These are phyloP conservation scores for Adelognathus sp. DNA, from an alignment of 2,888 invertebrate species.

Conservation along the genomic window DNA sequence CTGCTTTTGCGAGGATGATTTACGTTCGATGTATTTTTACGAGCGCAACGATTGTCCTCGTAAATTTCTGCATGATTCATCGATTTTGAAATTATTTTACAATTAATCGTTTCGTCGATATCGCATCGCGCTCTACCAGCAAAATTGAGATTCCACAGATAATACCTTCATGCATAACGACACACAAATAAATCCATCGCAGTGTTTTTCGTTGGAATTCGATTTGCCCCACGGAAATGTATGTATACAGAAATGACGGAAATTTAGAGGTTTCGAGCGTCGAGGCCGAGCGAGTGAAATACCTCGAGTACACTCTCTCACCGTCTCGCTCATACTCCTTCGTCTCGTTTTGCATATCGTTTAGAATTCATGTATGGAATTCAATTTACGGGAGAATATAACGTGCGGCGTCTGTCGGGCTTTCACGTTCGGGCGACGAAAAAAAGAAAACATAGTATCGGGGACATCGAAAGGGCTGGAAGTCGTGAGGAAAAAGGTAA, in stretches of 20 bases:
- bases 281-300: not conserved
- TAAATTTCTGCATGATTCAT: not conserved
- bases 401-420: conserved; percentile 14
- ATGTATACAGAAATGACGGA: conserved; percentile 16
- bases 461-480: conserved; percentile 11
- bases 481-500: not conserved
- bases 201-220: not conserved
- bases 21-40: not conserved
- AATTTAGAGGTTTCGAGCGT: conserved; percentile 24
- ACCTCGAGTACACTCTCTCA: not conserved
- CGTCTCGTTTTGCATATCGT: conserved; percentile 49
- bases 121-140: not conserved
- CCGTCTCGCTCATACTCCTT: not conserved
- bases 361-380: conserved; percentile 58
- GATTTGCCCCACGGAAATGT: not conserved
- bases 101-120: not conserved
- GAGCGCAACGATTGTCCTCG: not conserved
- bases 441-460: conserved; percentile 36
- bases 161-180: not conserved
- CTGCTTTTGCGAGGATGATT: too few relatives aligned
- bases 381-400: conserved; percentile 58
- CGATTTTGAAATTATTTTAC: conserved; percentile 4
- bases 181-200: not conserved
- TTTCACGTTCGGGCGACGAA: not conserved
- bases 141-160: not conserved